Evolutionary conservation across 2,888 invertebrate species (phyloP), one percentile per base, ranked within the genome.

Genomic region (Cantharis rufa): DNA sequence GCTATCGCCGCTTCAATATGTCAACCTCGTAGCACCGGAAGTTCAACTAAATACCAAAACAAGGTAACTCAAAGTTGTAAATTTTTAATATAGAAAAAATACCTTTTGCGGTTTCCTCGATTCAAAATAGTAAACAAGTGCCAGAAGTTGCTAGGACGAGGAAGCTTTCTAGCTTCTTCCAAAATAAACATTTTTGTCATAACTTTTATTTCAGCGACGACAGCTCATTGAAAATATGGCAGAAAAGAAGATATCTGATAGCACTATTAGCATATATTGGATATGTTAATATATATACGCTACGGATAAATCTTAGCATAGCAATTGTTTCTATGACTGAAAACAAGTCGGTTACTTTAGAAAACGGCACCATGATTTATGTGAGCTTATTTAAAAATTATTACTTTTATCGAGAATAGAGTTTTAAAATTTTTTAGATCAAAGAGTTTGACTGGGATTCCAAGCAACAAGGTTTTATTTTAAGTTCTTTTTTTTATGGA

Each of bases 321-420:
- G 97, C 96, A 2, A 95, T 98, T 81, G 96, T 98, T 66, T 96
- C 96, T 79, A 98, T 98, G 98, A 96, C 94, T 0, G 92, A 94
- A 83, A 91, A 93, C 21, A 89, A 91, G 78, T 92, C 91, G 70
- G 90, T 91, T 5, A 88, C 89, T 62, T 88, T 92, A 76, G 91
- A 90, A 1, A 91, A 93, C 82, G 94, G 94, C n/a, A 92, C 91
- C 0, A 85, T 90, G 69, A 32, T 5, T 72, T 87, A 88, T 82
- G 93, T 92, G 85, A 91, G 91, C 88, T 71, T 69, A 5, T 24
- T 24, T 24, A 24, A 24, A 1, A 24, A 24, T 24, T 9, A 24
- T 24, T 24, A 24, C 1, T 24, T 24, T 24, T 1, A 24, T 24
- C 24, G 9, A 24, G 24, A 24, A 24, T 24, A 24, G 9, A 24